phyloP scores from a whole-genome alignment of 2,797 vertebrate genomes.

The Psittacula derbiana region DNA sequence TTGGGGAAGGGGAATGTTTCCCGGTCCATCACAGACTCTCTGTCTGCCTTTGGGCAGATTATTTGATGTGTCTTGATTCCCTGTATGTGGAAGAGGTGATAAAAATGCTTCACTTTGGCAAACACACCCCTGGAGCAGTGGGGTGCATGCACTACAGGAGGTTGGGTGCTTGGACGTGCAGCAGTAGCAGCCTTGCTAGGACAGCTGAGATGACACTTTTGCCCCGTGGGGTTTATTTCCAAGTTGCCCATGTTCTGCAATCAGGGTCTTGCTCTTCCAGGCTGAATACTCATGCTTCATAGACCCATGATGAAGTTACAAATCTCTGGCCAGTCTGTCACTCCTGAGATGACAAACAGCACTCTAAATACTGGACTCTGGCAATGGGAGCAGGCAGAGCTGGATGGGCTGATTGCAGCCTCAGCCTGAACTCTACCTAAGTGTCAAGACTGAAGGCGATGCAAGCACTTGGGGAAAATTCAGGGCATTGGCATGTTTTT shows the following conservation, averaged over 20 bases:
- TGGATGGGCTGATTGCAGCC: neutral
- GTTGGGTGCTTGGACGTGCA: neutral
- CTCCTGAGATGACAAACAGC: neutral
- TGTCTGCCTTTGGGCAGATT: neutral
- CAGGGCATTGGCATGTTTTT: neutral
- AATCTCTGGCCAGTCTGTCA: neutral
- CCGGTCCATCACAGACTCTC: neutral
- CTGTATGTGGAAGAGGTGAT: neutral
- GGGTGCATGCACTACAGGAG: rapidly evolving
- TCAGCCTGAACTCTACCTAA: neutral
- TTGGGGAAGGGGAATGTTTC: neutral
- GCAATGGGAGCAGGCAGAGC: neutral
- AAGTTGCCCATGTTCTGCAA: neutral
- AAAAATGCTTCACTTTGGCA: neutral
- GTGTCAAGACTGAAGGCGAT: neutral
- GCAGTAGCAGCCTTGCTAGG: neutral
- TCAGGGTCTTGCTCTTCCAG: neutral
- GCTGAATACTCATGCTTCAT: neutral
- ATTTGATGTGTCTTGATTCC: neutral
- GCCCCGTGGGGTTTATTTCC: neutral
- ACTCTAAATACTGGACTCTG: neutral
- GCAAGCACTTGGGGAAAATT: neutral
- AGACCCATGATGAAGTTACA: neutral
- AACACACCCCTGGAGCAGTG: neutral
- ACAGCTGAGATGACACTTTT: neutral